Evolutionary conservation across 2,888 invertebrate genomes (phyloP).

Genomic region (Aromia moschata): DNA sequence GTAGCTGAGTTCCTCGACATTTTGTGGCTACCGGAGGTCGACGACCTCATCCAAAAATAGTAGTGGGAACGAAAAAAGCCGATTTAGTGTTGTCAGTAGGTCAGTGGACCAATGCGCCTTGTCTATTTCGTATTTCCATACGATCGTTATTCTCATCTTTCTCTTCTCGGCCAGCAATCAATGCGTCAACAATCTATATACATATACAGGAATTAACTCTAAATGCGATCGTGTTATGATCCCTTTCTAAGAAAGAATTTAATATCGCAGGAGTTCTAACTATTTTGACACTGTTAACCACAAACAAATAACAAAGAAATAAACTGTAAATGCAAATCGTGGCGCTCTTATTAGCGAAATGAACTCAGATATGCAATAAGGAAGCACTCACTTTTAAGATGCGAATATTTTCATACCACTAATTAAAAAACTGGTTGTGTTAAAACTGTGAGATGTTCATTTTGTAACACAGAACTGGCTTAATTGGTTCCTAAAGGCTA

Average conservation of each 20-base stretch:
- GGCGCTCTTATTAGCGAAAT: too few species aligned
- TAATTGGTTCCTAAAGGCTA: too few species aligned
- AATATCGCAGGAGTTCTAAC: not conserved
- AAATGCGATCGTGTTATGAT: not conserved
- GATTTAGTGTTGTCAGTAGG: constrained; percentile 54
- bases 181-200: not conserved
- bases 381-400: too few species aligned
- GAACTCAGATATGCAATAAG: too few species aligned
- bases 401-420: too few species aligned
- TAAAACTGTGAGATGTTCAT: too few species aligned
- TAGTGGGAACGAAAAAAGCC: constrained; percentile 48
- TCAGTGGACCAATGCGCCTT: constrained; percentile 53
- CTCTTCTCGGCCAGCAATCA: constrained; percentile 13
- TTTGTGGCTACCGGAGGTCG: constrained; percentile 40
- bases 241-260: not conserved
- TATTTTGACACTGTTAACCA: too few species aligned
- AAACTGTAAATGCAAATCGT: too few species aligned
- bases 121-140: constrained; percentile 43
- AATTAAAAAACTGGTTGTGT: too few species aligned
- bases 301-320: too few species aligned
- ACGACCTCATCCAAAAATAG: constrained; percentile 49
- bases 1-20: constrained; percentile 30
- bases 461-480: too few species aligned
- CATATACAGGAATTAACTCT: constrained; percentile 4
- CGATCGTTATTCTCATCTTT: constrained; percentile 29